Base-by-base conservation (phyloP, 2,113 vertebrate species). In the Suncus etruscus region DNA sequence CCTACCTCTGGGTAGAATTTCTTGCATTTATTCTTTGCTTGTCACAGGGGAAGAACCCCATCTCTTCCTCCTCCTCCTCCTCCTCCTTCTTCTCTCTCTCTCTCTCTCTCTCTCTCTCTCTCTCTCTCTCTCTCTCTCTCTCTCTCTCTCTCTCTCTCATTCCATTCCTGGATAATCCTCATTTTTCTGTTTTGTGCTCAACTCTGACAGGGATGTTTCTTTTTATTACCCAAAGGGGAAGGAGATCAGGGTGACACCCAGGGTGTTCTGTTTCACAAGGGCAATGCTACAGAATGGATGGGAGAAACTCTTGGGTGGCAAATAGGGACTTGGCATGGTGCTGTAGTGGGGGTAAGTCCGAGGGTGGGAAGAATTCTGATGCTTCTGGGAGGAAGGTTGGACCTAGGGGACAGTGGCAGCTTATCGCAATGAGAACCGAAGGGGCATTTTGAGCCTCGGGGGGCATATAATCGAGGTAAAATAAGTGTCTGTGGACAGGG, bases 211-310 rank as follows among this genome's bases (percentile, higher is more conserved):
- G 29, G 54, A 75, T 29, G 20, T 11, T 45, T 66, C 86, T 27
- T 29, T n/a, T 6, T 84, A 58, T 81, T 39, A 72, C 18, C 29
- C 65, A 72, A 61, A 61, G 39, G 48, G 75, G 5, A 75, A 65
- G 48, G 58, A 89, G 77, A 77, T 65, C 14, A 7, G 24, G 82
- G 65, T 89, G 69, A 51, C 45, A 29, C 54, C 69, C 32, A 61
- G 31, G 75, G 18, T 12, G 69, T 94, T 92, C 8, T 24, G 3
- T 91, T 76, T 91, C 85, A 74, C 70, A 84, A 85, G 75, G 47
- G 69, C 78, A 83, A 80, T 47, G 54, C 65, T 16, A 39, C 39
- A 29, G 65, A 63, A 8, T 66, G 50, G 47, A 51, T 86, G 29
- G 25, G 31, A 15, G 15, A 39, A 66, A 82, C 22, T 22, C 29